A percentile compares a stretch with the other conserved stretches of the same genome.
Evolutionary conservation across 2,888 invertebrate genomes (phyloP).

Genomic region (Cryptus viduatorius): DNA sequence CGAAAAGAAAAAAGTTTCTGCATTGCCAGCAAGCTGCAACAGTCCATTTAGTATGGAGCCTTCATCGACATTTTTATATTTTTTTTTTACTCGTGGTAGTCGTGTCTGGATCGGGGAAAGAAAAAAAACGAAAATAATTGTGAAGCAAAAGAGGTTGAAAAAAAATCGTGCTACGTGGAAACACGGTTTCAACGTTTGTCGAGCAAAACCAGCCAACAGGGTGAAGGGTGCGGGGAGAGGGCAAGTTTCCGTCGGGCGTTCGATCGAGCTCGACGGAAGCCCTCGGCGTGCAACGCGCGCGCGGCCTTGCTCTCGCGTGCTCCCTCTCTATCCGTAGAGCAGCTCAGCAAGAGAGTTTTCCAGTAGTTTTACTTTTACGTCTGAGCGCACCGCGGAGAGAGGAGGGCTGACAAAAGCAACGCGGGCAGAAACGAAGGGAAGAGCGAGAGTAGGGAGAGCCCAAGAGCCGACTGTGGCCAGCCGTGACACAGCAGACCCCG

Average conservation of each 20-base stretch:
- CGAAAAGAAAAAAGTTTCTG: neutral
- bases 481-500: slow-evolving; percentile 32
- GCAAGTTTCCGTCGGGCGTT: slow-evolving; percentile 65
- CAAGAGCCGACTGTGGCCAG: slow-evolving; percentile 27
- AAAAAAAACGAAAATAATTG: slow-evolving; percentile 40
- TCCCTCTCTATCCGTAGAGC: neutral
- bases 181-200: slow-evolving; percentile 47
- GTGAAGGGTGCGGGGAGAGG: slow-evolving; percentile 17
- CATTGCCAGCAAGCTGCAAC: neutral
- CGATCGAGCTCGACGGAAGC: slow-evolving; percentile 73
- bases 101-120: neutral
- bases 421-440: slow-evolving; percentile 15
- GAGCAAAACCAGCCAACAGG: slow-evolving; percentile 22
- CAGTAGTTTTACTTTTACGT: slow-evolving; percentile 62
- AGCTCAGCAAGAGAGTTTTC: slow-evolving; percentile 57
- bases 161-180: slow-evolving; percentile 10
- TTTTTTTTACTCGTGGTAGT: neutral
- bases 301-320: slow-evolving; percentile 62
- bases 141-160: slow-evolving; percentile 18
- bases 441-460: neutral
- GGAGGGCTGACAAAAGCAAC: slow-evolving; percentile 25
- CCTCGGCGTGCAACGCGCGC: slow-evolving; percentile 61
- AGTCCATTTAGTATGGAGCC: neutral
- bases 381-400: slow-evolving; percentile 47
- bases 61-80: neutral